These are phyloP conservation scores for Corythucha ciliata DNA, from an alignment of 2,888 invertebrate species.

Conservation along the genomic window DNA sequence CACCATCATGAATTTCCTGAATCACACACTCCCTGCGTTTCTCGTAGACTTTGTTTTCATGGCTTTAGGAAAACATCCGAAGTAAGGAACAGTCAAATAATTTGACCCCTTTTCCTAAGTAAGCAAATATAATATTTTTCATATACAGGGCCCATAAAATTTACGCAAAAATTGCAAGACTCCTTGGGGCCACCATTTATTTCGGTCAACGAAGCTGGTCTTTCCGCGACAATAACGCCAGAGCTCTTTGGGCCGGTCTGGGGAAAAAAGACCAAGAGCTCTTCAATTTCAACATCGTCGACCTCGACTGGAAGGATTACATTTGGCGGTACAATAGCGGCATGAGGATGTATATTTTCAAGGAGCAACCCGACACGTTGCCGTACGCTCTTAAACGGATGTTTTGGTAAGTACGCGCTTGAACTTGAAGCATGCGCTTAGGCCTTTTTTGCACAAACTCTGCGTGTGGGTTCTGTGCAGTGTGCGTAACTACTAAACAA, in stretches of 20 bases:
- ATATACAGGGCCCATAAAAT: conserved; percentile 65
- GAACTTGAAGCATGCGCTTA: no score
- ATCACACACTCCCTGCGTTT: conserved; percentile 63
- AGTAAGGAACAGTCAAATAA: no score
- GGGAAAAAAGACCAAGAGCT: conserved; percentile 50
- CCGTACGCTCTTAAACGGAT: conserved; percentile 53
- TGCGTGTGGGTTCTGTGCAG: no score
- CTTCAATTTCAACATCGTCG: conserved; percentile 62
- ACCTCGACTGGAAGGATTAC: conserved; percentile 55
- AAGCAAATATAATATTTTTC: no score
- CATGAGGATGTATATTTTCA: conserved; percentile 64
- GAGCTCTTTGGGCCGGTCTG: conserved; percentile 50
- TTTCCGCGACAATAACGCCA: conserved; percentile 55
- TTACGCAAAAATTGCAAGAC: conserved; percentile 64
- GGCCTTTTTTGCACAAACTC: no score
- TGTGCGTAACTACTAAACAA: no score
- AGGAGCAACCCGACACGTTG: conserved; percentile 66
- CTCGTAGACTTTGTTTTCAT: conserved; percentile 50
- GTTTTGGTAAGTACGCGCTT: conserved; percentile 20
- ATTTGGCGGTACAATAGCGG: conserved; percentile 50
- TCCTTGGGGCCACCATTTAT: conserved; percentile 63
- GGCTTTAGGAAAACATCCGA: conserved; percentile 21
- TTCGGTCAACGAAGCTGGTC: conserved; percentile 72
- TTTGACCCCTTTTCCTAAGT: no score
- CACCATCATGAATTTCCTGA: conserved; percentile 49